Base-by-base conservation (phyloP, 2,888 invertebrate genomes). In the Drosophila mulleri region DNA sequence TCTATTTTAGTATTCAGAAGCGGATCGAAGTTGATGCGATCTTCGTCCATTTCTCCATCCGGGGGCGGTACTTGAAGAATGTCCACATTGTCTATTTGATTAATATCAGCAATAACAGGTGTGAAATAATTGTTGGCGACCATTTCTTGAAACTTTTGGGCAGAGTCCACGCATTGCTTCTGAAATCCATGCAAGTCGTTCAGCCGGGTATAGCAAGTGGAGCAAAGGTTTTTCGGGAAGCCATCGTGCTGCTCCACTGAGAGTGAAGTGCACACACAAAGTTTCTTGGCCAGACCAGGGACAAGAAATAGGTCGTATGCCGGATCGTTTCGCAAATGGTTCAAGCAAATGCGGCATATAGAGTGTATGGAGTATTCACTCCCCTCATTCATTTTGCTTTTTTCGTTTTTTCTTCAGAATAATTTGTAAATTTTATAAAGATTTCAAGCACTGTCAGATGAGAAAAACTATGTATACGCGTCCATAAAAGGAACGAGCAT, bases 291-390 rank as follows among this genome's bases (percentile, higher is more conserved):
- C 61, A 92, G 71, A 32, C 91, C 92, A 8, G 91, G 90, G n/a
- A 90, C 80, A 23, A 82, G 54, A 68, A 91, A 92, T 7, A 92
- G 58, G 72, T 91, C 90, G 52, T 89, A 85, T 1, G 78, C 72
- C 37, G 72, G 80, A 26, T 82, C 87, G 64, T 75, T 84, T 39
- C 82, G 79, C 47, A 92, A 57, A 57, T 82, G 80, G 39, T 89
- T 83, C 35, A 92, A 71, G 54, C 92, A 92, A 47, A 92, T 88
- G 47, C 92, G 92, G 61, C 92, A 92, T 72, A 91, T 84, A 44
- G 91, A 82, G 58, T 91, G 78, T 53, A 91, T 84, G 77, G 82
- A 77, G 72, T 70, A 81, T 44, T 75, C 72, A 70, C 75, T 77
- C 48, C 67, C 63, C 48, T 67, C 75, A 47, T 80, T 75, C 79